These are phyloP conservation scores for Papilio aristodemus DNA, from an alignment of 1,140 invertebrate genomes.

Conservation along the genomic window DNA sequence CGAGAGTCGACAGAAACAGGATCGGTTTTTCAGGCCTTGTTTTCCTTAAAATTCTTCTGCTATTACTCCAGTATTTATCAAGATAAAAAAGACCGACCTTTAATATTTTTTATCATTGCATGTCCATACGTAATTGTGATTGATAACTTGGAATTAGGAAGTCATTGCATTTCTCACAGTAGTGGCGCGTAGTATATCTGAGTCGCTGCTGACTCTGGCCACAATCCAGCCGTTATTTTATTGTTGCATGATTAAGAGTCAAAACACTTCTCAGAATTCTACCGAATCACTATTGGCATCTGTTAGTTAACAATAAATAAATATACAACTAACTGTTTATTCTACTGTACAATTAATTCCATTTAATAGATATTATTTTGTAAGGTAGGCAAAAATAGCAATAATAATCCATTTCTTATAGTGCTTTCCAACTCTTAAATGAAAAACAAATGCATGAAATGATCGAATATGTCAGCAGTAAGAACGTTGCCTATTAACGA, in stretches of 20 bases:
- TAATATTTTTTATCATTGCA: not conserved
- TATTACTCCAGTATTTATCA: not conserved
- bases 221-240: constrained; percentile 49
- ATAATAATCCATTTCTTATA: no score
- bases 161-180: constrained; percentile 43
- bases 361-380: no score
- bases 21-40: no score
- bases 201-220: constrained; percentile 46
- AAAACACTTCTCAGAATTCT: constrained; percentile 17
- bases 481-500: no score
- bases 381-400: no score
- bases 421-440: no score
- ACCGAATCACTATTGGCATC: constrained; percentile 41
- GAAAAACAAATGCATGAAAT: no score
- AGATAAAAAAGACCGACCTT: not conserved
- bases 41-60: not conserved
- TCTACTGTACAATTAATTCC: no score
- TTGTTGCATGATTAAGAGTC: constrained; percentile 50
- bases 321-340: not conserved
- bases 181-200: constrained; percentile 50
- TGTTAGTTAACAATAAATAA: constrained; percentile 35
- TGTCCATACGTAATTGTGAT: constrained; percentile 31
- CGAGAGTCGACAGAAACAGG: no score
- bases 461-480: no score
- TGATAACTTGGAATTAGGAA: constrained; percentile 36